These are phyloP conservation scores for Bungarus multicinctus DNA, from an alignment of 2,113 vertebrate genomes.

Conservation along the genomic window DNA sequence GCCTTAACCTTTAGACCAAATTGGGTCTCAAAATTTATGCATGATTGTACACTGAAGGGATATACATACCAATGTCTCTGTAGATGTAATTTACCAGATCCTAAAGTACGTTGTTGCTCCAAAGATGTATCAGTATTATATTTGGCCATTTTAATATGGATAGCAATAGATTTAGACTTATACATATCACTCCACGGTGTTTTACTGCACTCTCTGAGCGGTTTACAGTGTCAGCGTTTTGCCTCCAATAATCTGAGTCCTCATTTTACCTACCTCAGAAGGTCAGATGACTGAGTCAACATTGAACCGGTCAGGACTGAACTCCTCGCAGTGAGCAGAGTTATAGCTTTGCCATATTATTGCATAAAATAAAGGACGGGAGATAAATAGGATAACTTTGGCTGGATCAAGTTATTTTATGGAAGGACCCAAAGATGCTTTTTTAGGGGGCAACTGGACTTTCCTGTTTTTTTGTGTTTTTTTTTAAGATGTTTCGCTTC, in stretches of 20 bases:
- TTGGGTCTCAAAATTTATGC: background rate
- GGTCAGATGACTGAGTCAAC: background rate
- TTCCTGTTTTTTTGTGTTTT: too few species aligned
- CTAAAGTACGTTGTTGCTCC: background rate
- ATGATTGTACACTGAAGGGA: background rate
- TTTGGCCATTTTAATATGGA: background rate
- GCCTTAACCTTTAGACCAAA: background rate
- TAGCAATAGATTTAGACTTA: background rate
- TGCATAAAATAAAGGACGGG: background rate
- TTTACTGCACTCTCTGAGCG: background rate
- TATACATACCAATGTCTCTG: background rate
- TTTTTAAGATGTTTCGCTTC: too few species aligned
- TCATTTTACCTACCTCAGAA: background rate
- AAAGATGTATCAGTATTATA: background rate
- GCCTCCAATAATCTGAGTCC: background rate
- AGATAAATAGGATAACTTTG: background rate
- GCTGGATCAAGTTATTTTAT: background rate
- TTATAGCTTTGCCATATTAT: background rate
- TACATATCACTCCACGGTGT: background rate
- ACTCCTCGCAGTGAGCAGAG: background rate
- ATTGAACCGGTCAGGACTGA: background rate
- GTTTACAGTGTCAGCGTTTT: background rate
- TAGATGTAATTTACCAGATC: background rate
- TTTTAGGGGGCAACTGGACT: too few species aligned
- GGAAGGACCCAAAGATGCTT: too few species aligned